These are phyloP conservation scores for Pedionomus torquatus DNA, from an alignment of 2,113 vertebrate species.

Conservation along the genomic window DNA sequence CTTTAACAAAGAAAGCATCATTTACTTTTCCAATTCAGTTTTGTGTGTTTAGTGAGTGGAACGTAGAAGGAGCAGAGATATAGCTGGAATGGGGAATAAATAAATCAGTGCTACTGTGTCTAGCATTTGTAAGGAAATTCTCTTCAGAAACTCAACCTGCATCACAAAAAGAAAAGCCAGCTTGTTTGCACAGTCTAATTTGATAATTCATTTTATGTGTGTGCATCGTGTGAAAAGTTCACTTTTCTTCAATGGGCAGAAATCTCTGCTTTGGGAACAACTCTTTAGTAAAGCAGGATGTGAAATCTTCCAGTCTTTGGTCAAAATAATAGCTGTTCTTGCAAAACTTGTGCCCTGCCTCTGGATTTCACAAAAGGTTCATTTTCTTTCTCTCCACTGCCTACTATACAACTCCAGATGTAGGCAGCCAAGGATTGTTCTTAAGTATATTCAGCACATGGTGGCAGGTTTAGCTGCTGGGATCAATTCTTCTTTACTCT, in stretches of 20 bases:
- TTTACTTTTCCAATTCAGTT: not conserved
- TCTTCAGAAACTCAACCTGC: not conserved
- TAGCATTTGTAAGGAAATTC: not conserved
- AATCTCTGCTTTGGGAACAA: not conserved
- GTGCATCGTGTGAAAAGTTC: not conserved
- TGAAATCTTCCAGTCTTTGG: not conserved
- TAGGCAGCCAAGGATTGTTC: not conserved
- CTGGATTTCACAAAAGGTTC: not conserved
- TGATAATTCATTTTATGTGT: not conserved
- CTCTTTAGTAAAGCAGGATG: not conserved
- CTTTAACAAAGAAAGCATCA: not conserved
- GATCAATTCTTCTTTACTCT: not conserved
- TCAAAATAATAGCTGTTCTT: not conserved
- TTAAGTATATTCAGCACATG: constrained; percentile 15
- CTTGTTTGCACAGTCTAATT: not conserved
- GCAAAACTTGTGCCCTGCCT: not conserved
- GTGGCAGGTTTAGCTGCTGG: constrained; percentile 51
- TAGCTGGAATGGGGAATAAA: not conserved
- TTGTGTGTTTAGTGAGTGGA: not conserved
- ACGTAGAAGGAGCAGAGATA: not conserved
- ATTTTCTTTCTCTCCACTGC: not conserved
- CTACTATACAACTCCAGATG: not conserved
- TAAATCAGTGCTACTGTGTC: not conserved
- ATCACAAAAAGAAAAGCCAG: not conserved
- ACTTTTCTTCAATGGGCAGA: not conserved